Base-by-base conservation (phyloP, 2,888 invertebrate species). In the Zygothrica quintamaculata region DNA sequence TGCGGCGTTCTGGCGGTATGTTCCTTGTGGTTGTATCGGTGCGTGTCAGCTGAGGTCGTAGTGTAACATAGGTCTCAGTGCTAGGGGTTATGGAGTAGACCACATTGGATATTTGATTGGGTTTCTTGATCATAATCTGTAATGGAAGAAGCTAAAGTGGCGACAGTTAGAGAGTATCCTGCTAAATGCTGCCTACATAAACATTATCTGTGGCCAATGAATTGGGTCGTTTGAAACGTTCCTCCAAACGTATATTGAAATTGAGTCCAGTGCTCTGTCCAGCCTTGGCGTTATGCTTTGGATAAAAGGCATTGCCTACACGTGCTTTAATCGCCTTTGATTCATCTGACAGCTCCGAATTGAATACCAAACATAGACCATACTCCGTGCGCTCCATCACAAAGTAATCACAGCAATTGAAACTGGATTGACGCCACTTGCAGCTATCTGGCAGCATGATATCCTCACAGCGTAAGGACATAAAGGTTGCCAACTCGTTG, bases 341-440 rank as follows among this genome's bases (percentile, higher is more conserved):
- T 0, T 15, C 33, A 0, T 34, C 42, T 0, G 87, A 84, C 1
- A 87, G 15, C 18, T 84, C 89, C 1, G 92, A 92, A 74, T 92
- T 92, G 78, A 92, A 92, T 0, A 92, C 85, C 69, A 91, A 89
- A 66, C 92, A 92, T 25, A 89, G 81, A 0, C 92, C 92, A 48
- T 82, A 89, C 69, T 92, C 92, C 0, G 92, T 91, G 50, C 88
- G 90, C 60, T 92, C 92, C 13, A 88, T 53, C 34, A 91, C 79
- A 56, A 92, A 92, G 12, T 89, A 77, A 1, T 90, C 88, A 65
- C 92, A 92, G 46, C 92, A 92, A 25, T 91, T 72, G 33, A 90
- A 87, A 11, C 74, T 51, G 12, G 72, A 51, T 40, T 88, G 88
- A 0, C 92, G 88, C 92, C 92, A 92, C 74, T 76, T 85, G 57